Conservation (phyloP, 2,113 vertebrate species). For the Maccullochella peelii region DNA sequence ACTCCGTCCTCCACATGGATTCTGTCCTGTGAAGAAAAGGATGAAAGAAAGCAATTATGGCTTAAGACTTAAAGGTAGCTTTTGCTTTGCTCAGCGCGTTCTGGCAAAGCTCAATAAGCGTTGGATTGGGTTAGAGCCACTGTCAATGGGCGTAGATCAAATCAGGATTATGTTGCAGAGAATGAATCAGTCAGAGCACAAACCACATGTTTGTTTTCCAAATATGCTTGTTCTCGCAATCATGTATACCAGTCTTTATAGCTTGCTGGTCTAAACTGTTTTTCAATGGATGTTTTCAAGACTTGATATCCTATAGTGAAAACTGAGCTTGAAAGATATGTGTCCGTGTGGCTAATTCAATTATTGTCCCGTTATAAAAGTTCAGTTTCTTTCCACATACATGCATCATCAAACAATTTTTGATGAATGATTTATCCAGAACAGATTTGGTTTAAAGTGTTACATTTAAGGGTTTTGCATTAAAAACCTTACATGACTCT, state of each 20-base stretch:
- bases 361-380: not conserved
- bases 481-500: not conserved
- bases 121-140: constrained; percentile 31
- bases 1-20: constrained; percentile 91
- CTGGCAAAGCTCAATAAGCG: constrained; percentile 45
- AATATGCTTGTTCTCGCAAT: not conserved
- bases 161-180: constrained; percentile 40
- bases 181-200: constrained; percentile 31
- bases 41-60: constrained; percentile 70
- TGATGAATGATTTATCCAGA: not conserved
- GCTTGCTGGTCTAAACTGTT: not conserved
- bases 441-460: not conserved
- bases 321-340: not conserved
- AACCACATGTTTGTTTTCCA: constrained; percentile 26
- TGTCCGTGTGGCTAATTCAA: not conserved
- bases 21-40: constrained; percentile 89
- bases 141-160: constrained; percentile 52
- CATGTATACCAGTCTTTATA: constrained; percentile 3
- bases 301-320: not conserved
- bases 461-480: too few species aligned
- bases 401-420: constrained; percentile 5
- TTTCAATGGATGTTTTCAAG: not conserved
- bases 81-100: constrained; percentile 39
- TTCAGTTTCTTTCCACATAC: not conserved
- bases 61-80: constrained; percentile 47